phyloP scores from a whole-genome alignment of 2,797 vertebrate species.

The Siniperca scherzeri region DNA sequence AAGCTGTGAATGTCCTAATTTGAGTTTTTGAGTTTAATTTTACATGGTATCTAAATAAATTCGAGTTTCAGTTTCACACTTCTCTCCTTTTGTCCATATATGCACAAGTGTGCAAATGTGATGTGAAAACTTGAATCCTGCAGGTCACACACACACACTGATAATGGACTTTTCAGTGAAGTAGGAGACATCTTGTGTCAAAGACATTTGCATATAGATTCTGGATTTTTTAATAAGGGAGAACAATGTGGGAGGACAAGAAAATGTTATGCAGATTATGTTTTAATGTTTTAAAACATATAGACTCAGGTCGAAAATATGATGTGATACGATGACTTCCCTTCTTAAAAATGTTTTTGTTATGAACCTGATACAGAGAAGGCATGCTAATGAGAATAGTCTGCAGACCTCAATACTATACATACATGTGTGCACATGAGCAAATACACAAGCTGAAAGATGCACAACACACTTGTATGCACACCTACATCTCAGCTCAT shows the following conservation, averaged over 20 bases:
- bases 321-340: neutral
- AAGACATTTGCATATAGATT: too few species aligned
- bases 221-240: neutral
- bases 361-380: neutral
- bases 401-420: neutral
- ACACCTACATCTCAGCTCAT: conserved; percentile 41
- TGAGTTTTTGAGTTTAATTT: neutral
- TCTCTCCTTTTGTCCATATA: neutral
- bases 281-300: neutral
- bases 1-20: neutral
- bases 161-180: conserved; percentile 11
- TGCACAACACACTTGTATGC: conserved; percentile 22
- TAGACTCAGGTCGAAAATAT: neutral
- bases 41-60: neutral
- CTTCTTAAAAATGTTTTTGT: neutral
- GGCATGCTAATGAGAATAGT: neutral
- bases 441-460: conserved; percentile 23
- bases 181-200: neutral
- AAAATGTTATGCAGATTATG: neutral
- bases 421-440: conserved; percentile 6
- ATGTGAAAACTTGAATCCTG: neutral
- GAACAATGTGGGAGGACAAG: neutral
- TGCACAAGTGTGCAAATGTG: neutral
- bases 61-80: neutral
- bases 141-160: neutral